A percentile compares a stretch with the other conserved stretches of the same genome.
phyloP scores from a whole-genome alignment of 2,113 vertebrate species.

The Campylomormyrus numenius region DNA sequence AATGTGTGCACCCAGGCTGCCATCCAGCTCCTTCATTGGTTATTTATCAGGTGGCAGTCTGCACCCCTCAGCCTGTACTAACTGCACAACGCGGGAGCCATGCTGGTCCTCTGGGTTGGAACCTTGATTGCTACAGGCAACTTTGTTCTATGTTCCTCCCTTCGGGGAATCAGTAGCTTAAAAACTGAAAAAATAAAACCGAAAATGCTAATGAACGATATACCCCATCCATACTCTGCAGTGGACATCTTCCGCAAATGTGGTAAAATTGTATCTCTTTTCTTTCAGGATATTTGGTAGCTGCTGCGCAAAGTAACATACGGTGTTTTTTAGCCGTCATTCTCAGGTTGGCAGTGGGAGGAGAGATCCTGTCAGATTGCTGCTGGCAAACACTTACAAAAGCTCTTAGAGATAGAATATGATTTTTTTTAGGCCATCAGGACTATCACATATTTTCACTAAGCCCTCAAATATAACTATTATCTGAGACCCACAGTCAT shows the following conservation, averaged over 20 bases:
- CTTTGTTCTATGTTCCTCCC: not conserved
- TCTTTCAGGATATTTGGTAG: not conserved
- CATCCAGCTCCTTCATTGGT: constrained; percentile 43
- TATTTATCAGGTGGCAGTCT: constrained; percentile 23
- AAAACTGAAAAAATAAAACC: not conserved
- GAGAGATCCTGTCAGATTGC: not conserved
- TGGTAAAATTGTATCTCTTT: not conserved
- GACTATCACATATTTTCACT: not conserved
- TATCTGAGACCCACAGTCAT: not conserved
- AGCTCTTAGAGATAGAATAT: not conserved
- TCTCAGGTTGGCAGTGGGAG: not conserved
- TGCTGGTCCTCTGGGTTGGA: not conserved
- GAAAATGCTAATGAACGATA: not conserved
- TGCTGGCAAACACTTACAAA: not conserved
- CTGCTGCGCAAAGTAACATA: not conserved
- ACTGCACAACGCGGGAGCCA: not conserved
- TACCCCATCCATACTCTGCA: not conserved
- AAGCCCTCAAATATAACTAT: not conserved
- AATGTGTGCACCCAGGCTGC: constrained; percentile 60
- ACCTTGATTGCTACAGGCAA: not conserved
- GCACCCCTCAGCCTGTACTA: not conserved
- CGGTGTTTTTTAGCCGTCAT: not conserved
- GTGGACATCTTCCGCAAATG: not conserved
- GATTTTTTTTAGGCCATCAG: not conserved
- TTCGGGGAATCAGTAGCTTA: not conserved